Base-by-base conservation (phyloP, 2,888 invertebrate genomes). In the Nezara viridula region DNA sequence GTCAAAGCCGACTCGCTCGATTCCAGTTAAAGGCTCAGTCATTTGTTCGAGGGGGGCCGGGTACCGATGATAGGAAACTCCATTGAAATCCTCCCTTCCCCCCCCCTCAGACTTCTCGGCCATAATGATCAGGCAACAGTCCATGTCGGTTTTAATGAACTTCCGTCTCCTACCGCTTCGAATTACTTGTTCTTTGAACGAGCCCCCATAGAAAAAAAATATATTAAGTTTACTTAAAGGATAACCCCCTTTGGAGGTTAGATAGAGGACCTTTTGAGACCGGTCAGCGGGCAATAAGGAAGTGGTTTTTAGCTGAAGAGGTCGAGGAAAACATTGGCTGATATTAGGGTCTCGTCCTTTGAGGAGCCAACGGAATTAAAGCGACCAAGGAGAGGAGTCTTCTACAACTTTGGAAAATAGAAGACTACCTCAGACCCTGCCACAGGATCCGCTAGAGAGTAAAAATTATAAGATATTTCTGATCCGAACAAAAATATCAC, bases 211-310 rank as follows among this genome's bases (percentile, higher is more conserved):
- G 19, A 7, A n/a, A 27, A 37, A 14, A 73, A 66, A 73, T 37
- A 73, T 73, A 73, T 73, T 73, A 73, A 73, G 66, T 73, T 73
- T 16, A 73, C 66, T 37, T 73, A 37, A 37, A 21, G 66, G 66
- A 73, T 73, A 37, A 37, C 37, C 2, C 37, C 9, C n/a, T 55
- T n/a, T 12, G 7, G 50, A 21, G 21, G n/a, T n/a, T n/a, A n/a
- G n/a, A 55, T n/a, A n/a, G n/a, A n/a, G 55, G 55, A 27, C 9
- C 66, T 73, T 73, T 73, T 32, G 66, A n/a, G n/a, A 37, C 37
- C 37, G 66, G 66, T 37, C 32, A 37, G 66, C 37, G 37, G 32
- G 7, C 32, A 73, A 37, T 73, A 73, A 73, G 66, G 37, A 73
- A 73, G 32, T 73, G 16, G 32, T 16, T 27, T 60, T 27, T 60